phyloP scores from a whole-genome alignment of 2,888 invertebrate species.

The Nomada ruficornis region DNA sequence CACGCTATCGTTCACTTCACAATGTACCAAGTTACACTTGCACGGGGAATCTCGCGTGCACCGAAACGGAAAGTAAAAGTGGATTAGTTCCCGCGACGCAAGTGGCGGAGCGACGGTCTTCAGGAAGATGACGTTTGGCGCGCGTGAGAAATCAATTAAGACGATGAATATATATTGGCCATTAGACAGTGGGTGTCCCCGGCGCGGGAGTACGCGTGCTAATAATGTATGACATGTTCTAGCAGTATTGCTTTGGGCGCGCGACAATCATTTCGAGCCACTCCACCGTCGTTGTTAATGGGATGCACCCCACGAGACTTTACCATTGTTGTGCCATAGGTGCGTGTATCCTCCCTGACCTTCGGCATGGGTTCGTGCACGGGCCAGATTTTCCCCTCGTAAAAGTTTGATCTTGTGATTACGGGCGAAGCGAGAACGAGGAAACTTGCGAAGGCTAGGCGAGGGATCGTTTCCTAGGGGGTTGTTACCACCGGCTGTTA shows the following conservation, averaged over 20 bases:
- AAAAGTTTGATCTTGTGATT: constrained; percentile 68
- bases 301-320: constrained; percentile 73
- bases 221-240: constrained; percentile 77
- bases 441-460: constrained; percentile 39
- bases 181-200: constrained; percentile 74
- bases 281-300: constrained; percentile 67
- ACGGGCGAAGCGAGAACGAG: constrained; percentile 59
- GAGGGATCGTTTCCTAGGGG: constrained; percentile 13
- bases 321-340: constrained; percentile 71
- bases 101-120: constrained; percentile 48
- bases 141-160: constrained; percentile 78
- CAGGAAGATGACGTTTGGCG: constrained; percentile 55
- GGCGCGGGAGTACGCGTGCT: constrained; percentile 67
- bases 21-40: neutral
- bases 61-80: constrained; percentile 47
- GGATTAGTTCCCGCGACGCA: constrained; percentile 35
- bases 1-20: neutral
- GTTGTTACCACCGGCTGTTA: constrained; percentile 22
- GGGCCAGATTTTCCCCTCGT: constrained; percentile 63
- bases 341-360: constrained; percentile 71
- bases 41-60: constrained; percentile 40
- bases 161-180: constrained; percentile 81
- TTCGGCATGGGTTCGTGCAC: constrained; percentile 65
- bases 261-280: constrained; percentile 65
- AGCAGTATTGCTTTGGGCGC: constrained; percentile 73